Conservation (phyloP, 2,797 vertebrate genomes). For the Melanotaenia nigrans region DNA sequence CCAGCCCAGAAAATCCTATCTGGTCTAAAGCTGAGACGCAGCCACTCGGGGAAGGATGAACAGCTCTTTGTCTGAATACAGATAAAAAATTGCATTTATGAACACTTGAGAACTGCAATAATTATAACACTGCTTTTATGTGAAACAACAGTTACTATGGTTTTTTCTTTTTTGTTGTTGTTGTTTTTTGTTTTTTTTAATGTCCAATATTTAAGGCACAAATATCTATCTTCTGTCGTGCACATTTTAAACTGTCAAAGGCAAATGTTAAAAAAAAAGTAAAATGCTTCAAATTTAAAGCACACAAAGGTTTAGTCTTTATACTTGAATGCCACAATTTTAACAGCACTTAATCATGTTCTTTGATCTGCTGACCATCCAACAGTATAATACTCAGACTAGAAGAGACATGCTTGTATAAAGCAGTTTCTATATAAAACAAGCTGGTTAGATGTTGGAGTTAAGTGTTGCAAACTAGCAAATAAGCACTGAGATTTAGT, state of each 20-base stretch:
- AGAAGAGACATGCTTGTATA: constrained; percentile 5
- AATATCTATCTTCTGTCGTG: background rate
- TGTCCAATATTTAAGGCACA: constrained; percentile 4
- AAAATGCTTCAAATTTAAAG: constrained; percentile 8
- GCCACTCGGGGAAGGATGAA: constrained; percentile 76
- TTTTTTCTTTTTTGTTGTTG: too few species aligned
- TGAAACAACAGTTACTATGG: constrained; percentile 14
- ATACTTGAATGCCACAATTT: constrained; percentile 18
- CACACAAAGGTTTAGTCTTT: constrained; percentile 15
- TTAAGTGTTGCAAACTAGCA: constrained; percentile 18
- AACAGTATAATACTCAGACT: constrained; percentile 14
- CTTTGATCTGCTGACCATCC: constrained; percentile 27
- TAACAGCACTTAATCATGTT: constrained; percentile 32
- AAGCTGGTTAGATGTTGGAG: background rate
- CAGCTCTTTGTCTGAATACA: constrained; percentile 81
- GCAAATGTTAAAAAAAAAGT: background rate
- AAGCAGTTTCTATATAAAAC: constrained; percentile 13
- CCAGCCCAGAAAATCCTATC: constrained; percentile 79
- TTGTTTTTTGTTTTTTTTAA: constrained; percentile 1
- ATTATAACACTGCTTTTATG: constrained; percentile 11
- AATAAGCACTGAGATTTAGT: background rate
- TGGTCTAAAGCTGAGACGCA: constrained; percentile 77
- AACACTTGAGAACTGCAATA: constrained; percentile 3
- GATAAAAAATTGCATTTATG: constrained; percentile 2
- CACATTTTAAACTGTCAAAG: background rate